phyloP scores from a whole-genome alignment of 53 echinoderm and acorn worm species.

The Paracentrotus lividus region DNA sequence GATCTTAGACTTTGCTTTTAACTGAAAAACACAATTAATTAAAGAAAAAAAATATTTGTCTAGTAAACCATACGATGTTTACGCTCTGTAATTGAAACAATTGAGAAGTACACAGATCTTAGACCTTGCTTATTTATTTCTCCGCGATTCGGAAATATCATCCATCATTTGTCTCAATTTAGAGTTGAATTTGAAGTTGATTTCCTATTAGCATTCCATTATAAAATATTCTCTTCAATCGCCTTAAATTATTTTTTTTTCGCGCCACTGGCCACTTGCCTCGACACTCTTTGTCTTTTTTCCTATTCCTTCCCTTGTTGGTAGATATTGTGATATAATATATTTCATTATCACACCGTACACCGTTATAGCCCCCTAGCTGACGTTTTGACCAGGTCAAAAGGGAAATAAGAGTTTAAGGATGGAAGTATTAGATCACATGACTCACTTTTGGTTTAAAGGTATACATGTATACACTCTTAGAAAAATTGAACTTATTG shows the following conservation, averaged over 20 bases:
- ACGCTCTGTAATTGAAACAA: too few relatives aligned
- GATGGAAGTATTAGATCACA: conserved; percentile 21
- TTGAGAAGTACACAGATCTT: too few relatives aligned
- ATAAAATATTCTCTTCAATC: neutral
- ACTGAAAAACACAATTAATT: too few relatives aligned
- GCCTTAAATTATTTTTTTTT: conserved; percentile 32
- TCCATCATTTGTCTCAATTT: conserved; percentile 46
- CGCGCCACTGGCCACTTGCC: conserved; percentile 17
- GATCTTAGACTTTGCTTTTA: too few relatives aligned
- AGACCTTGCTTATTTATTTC: too few relatives aligned
- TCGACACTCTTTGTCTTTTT: neutral
- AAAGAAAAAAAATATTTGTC: too few relatives aligned
- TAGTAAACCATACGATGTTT: too few relatives aligned
- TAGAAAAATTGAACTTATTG: too few relatives aligned
- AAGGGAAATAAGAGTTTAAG: conserved; percentile 23
- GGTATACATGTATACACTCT: too few relatives aligned
- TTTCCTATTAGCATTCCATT: conserved; percentile 37
- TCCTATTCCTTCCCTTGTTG: conserved; percentile 7
- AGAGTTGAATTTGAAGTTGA: conserved; percentile 29
- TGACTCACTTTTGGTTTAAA: conserved; percentile 34
- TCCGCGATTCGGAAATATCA: neutral
- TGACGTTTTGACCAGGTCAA: conserved; percentile 35
- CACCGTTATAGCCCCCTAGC: neutral
- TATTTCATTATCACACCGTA: conserved; percentile 51
- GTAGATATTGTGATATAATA: conserved; percentile 17